Evolutionary conservation across 2,888 invertebrate species (phyloP).

Genomic region (Catocala fraxini): DNA sequence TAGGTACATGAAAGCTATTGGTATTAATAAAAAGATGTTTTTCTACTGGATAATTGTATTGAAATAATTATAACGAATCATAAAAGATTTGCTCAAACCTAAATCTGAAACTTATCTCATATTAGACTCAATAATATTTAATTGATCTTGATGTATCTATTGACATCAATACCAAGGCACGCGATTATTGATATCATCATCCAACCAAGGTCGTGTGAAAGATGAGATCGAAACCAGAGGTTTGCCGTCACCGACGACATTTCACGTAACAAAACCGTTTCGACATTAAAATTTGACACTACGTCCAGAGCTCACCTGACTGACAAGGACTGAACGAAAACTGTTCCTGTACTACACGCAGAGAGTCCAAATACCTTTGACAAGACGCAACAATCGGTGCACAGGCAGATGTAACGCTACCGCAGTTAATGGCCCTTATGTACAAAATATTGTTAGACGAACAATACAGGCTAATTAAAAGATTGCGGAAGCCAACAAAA

Average conservation of each 20-base stretch:
- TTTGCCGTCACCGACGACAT: constrained; percentile 63
- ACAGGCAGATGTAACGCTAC: constrained; percentile 71
- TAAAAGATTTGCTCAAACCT: no score
- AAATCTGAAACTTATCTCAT: background rate
- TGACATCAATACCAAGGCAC: constrained; percentile 25
- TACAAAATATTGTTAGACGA: constrained; percentile 64
- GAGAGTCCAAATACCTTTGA: constrained; percentile 63
- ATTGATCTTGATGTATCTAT: background rate
- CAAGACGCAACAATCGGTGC: constrained; percentile 40
- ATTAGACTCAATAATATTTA: background rate
- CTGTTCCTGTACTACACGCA: constrained; percentile 49
- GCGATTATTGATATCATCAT: constrained; percentile 54
- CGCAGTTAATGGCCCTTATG: constrained; percentile 65
- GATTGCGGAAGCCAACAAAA: constrained; percentile 66
- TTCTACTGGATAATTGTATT: constrained; percentile 1
- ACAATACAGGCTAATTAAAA: constrained; percentile 82
- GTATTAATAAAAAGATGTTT: constrained; percentile 31
- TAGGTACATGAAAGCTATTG: constrained; percentile 16
- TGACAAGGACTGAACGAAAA: constrained; percentile 55
- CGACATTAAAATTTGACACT: constrained; percentile 83
- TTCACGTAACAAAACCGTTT: constrained; percentile 76
- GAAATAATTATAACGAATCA: background rate
- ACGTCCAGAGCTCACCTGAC: constrained; percentile 63
- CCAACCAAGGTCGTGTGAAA: constrained; percentile 73
- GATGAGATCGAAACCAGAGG: constrained; percentile 72